phyloP scores from a whole-genome alignment of 2,797 vertebrate genomes.

The Anomalospiza imberbis region DNA sequence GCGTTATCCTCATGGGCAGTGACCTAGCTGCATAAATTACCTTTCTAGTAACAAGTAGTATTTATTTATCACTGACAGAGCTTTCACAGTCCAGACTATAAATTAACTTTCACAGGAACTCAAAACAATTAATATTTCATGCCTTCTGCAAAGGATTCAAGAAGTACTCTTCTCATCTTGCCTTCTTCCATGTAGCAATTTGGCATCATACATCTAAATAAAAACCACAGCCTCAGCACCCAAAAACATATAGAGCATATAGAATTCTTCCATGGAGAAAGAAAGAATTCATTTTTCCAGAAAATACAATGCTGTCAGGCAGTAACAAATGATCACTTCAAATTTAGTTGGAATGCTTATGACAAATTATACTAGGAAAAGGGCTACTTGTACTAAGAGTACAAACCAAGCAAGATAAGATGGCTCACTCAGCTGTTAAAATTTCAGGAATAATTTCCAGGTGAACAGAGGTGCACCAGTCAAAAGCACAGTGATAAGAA shows the following conservation, averaged over 20 bases:
- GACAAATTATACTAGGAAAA: not conserved
- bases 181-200: not conserved
- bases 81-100: not conserved
- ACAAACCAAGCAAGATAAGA: not conserved
- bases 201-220: not conserved
- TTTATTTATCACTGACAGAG: not conserved
- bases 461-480: not conserved
- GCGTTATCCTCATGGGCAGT: not conserved
- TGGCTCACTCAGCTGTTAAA: not conserved
- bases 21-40: not conserved
- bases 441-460: not conserved
- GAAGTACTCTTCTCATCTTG: not conserved
- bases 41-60: not conserved
- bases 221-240: not conserved
- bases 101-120: not conserved
- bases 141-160: not conserved
- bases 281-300: not conserved
- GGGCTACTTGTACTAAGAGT: not conserved
- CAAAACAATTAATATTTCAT: not conserved
- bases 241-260: not conserved
- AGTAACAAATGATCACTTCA: not conserved
- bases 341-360: not conserved
- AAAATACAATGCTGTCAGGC: not conserved
- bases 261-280: not conserved
- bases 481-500: not conserved